Evolutionary conservation across 2,113 vertebrate genomes (phyloP), one percentile per base, ranked within the genome.

Genomic region (Podarcis cretensis): DNA sequence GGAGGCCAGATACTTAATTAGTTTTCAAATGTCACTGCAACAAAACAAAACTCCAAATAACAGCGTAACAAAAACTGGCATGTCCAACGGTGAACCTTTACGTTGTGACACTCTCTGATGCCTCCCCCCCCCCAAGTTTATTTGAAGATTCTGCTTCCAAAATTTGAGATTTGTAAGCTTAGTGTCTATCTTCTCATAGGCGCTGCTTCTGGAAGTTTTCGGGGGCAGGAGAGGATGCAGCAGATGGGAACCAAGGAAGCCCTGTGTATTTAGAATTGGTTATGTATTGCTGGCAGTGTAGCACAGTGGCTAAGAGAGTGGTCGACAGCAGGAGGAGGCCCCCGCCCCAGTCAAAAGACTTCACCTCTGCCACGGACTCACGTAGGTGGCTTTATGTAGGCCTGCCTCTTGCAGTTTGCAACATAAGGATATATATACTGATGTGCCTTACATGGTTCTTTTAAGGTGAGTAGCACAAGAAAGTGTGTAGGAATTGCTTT

Each of bases 21-120:
- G 69, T 82, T 88, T 88, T 40, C 65, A 87, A 87, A 81, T 82
- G 86, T 65, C 86, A 88, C 35, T 48, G 68, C 71, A 43, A 81
- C 54, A 40, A 59, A 18, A 40, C 69, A 75, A 75, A 82, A 88
- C 54, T 63, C 21, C 43, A 65, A 65, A 76, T 32, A 75, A n/a
- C 32, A 25, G 48, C 54, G 30, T 6, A 25, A n/a, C 54, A 75
- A 63, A 81, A 81, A 82, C 9, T 23, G 27, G 14, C 32, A 32
- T 3, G 13, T 81, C 25, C 35, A 88, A 23, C 9, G 30, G 65
- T 75, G 35, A 18, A 74, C 54, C 30, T 65, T 63, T 48, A 48
- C 27, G 32, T 81, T 13, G 35, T 25, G 21, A 57, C 25, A 6
- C 32, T 27, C 78, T 30, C 23, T 59, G 37, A 3, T n/a, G 7